These are phyloP conservation scores for Dunckerocampus dactyliophorus DNA, from an alignment of 2,113 vertebrate species.

Conservation along the genomic window DNA sequence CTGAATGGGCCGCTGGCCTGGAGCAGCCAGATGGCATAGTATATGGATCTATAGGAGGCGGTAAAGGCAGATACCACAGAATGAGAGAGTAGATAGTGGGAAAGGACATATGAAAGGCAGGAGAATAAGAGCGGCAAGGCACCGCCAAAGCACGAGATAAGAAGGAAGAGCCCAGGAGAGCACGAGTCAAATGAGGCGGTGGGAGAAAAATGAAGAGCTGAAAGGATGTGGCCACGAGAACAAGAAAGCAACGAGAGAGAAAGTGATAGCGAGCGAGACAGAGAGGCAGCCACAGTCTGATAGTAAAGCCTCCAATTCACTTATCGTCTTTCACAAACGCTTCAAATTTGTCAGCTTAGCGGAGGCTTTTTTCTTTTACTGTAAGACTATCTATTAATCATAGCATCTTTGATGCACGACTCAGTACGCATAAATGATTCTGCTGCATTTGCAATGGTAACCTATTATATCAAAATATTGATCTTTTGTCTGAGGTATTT, in stretches of 20 bases:
- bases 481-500: constrained; percentile 11
- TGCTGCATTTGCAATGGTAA: constrained; percentile 8
- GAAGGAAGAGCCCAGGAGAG: constrained; percentile 52
- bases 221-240: constrained; percentile 35
- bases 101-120: constrained; percentile 66
- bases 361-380: constrained; percentile 4
- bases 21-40: constrained; percentile 28
- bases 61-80: constrained; percentile 23
- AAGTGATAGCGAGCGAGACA: constrained; percentile 9
- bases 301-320: constrained; percentile 21
- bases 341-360: constrained; percentile 16
- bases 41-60: constrained; percentile 49
- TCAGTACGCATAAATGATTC: constrained; percentile 3
- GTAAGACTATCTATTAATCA: constrained; percentile 20
- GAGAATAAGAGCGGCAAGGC: constrained; percentile 38
- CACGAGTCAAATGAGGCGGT: constrained; percentile 52
- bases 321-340: constrained; percentile 26
- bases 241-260: constrained; percentile 23
- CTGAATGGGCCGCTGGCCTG: constrained; percentile 4
- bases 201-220: constrained; percentile 47
- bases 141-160: constrained; percentile 44
- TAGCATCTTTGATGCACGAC: not conserved
- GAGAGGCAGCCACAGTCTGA: constrained; percentile 6
- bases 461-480: constrained; percentile 13
- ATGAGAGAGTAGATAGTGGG: constrained; percentile 44